Evolutionary conservation across 2,113 vertebrate genomes (phyloP).

Genomic region (Marmota monax): DNA sequence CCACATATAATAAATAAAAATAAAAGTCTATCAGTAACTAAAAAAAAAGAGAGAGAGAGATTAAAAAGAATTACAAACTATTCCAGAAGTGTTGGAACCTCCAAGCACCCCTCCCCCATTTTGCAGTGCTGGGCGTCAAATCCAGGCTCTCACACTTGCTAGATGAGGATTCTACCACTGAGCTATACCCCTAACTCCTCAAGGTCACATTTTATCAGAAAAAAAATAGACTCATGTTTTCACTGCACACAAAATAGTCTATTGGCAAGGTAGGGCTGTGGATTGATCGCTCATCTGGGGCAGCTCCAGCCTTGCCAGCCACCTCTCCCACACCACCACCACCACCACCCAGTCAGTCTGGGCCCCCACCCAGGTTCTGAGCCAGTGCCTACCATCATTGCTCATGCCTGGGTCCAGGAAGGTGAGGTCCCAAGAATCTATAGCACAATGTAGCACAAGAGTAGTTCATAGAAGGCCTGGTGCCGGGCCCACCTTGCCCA

Average conservation of each 20-base stretch:
- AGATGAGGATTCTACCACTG: not conserved
- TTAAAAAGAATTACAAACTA: not conserved
- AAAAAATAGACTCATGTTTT: not conserved
- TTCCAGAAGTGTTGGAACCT: not conserved
- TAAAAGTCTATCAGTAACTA: too few relatives aligned
- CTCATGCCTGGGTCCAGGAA: not conserved
- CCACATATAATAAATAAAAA: too few relatives aligned
- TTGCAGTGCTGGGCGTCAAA: not conserved
- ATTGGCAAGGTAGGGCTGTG: accelerated
- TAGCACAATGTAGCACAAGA: too few relatives aligned
- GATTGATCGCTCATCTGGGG: too few relatives aligned
- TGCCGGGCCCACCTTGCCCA: not conserved
- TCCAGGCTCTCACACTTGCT: not conserved
- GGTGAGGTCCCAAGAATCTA: accelerated
- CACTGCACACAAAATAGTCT: not conserved
- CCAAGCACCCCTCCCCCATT: not conserved
- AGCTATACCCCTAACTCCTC: not conserved
- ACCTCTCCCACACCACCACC: too few relatives aligned
- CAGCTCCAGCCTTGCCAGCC: not conserved
- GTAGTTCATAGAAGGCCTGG: not conserved
- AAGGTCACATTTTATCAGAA: not conserved
- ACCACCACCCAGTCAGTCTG: too few relatives aligned
- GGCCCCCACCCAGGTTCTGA: not conserved
- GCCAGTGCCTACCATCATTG: not conserved
- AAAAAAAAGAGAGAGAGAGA: too few relatives aligned